These are phyloP conservation scores for Eulemur macaco DNA, from an alignment of 2,113 vertebrate genomes.

Conservation along the genomic window DNA sequence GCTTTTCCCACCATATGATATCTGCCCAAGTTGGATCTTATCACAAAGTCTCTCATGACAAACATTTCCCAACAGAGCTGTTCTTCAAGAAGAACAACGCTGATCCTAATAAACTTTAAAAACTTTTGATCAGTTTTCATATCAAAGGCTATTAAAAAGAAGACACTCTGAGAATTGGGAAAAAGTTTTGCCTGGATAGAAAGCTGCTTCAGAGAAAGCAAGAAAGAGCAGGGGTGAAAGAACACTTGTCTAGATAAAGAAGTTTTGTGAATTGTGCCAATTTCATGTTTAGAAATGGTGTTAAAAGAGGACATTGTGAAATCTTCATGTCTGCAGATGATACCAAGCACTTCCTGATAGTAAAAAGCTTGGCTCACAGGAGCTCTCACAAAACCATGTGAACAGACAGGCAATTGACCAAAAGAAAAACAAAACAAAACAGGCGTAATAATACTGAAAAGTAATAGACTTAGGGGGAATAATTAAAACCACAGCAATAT, in stretches of 20 bases:
- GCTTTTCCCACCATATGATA: not conserved
- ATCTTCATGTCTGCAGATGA: not conserved
- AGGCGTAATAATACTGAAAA: not conserved
- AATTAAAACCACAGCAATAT: not conserved
- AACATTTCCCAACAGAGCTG: not conserved
- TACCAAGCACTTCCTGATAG: not conserved
- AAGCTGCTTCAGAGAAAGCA: constrained; percentile 10
- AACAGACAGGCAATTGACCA: not conserved
- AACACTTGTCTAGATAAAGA: not conserved
- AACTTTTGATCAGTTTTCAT: constrained; percentile 47
- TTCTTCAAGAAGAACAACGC: not conserved
- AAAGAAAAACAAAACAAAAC: not conserved
- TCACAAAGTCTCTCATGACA: constrained; percentile 13
- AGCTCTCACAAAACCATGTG: not conserved
- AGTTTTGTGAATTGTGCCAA: not conserved
- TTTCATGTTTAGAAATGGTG: not conserved
- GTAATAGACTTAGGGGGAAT: not conserved
- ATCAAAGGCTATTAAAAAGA: constrained; percentile 21
- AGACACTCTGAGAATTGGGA: not conserved
- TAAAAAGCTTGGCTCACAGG: not conserved
- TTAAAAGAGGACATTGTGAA: not conserved
- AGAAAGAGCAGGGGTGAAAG: not conserved
- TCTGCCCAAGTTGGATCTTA: not conserved
- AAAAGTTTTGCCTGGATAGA: not conserved
- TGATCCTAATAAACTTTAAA: not conserved